These are phyloP conservation scores for Lepidurus couesii DNA, from an alignment of 1,140 invertebrate genomes.

Conservation along the genomic window DNA sequence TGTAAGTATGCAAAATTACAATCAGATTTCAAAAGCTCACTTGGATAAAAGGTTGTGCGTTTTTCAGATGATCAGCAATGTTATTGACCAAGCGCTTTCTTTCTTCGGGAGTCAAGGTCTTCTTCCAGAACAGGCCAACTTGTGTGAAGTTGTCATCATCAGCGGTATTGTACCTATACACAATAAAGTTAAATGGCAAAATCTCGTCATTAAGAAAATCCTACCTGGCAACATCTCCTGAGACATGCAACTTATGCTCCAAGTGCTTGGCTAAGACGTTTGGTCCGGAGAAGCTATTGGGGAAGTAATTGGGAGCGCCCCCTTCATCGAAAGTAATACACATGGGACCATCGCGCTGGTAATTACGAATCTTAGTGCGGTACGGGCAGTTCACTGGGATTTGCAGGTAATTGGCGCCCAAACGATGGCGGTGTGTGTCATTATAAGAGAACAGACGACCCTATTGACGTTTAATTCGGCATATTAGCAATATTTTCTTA, in stretches of 20 bases:
- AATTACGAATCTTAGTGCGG: conserved; percentile 46
- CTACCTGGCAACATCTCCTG: conserved; percentile 48
- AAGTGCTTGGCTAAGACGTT: conserved; percentile 36
- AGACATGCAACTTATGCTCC: conserved; percentile 36
- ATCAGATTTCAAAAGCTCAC: conserved; percentile 34
- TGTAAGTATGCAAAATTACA: neutral
- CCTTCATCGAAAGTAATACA: conserved; percentile 38
- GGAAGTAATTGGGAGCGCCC: conserved; percentile 58
- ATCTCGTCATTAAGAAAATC: neutral
- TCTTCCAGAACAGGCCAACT: conserved; percentile 52
- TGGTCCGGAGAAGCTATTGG: conserved; percentile 58
- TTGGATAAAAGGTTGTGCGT: conserved; percentile 52
- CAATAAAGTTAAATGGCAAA: neutral
- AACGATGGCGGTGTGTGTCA: conserved; percentile 60
- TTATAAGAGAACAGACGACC: conserved; percentile 60
- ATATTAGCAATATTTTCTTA: neutral
- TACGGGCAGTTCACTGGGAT: conserved; percentile 62
- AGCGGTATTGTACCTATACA: conserved; percentile 45
- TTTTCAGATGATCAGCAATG: conserved; percentile 50
- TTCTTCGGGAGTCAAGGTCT: conserved; percentile 49
- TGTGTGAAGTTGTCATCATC: conserved; percentile 58
- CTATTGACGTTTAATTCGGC: conserved; percentile 38
- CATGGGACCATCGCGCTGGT: conserved; percentile 56
- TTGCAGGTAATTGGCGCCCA: conserved; percentile 59
- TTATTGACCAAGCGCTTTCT: conserved; percentile 50